Evolutionary conservation across 2,797 vertebrate species (phyloP).

Genomic region (Pseudocheirus occidentalis): DNA sequence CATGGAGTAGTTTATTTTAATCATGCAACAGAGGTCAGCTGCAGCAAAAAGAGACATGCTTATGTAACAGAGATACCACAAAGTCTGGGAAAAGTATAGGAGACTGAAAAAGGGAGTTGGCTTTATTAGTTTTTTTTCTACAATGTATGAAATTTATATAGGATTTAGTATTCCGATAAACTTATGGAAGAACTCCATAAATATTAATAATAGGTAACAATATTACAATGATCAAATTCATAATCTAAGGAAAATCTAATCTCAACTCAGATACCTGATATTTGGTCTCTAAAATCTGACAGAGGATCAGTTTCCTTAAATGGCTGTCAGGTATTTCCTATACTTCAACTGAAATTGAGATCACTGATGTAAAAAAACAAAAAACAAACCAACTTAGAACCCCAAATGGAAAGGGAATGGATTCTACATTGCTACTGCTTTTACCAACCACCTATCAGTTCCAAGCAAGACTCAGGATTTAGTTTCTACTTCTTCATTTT

Average conservation of each 20-base stretch:
- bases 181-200: neutral
- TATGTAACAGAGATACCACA: neutral
- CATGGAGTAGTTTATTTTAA: neutral
- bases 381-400: neutral
- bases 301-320: neutral
- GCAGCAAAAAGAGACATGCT: neutral
- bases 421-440: constrained; percentile 30
- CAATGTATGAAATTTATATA: neutral
- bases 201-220: neutral
- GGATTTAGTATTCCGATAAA: neutral
- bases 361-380: neutral
- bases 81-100: neutral
- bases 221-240: neutral
- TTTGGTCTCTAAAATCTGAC: neutral
- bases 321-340: neutral
- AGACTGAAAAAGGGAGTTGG: neutral
- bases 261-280: neutral
- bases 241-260: neutral
- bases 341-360: neutral
- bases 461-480: constrained; percentile 33
- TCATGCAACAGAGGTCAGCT: neutral
- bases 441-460: constrained; percentile 20
- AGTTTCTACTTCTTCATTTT: constrained; percentile 17
- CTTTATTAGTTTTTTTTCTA: neutral
- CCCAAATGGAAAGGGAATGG: constrained; percentile 6